Conservation (phyloP, 2,113 vertebrate species). For the Fregetta grallaria region DNA sequence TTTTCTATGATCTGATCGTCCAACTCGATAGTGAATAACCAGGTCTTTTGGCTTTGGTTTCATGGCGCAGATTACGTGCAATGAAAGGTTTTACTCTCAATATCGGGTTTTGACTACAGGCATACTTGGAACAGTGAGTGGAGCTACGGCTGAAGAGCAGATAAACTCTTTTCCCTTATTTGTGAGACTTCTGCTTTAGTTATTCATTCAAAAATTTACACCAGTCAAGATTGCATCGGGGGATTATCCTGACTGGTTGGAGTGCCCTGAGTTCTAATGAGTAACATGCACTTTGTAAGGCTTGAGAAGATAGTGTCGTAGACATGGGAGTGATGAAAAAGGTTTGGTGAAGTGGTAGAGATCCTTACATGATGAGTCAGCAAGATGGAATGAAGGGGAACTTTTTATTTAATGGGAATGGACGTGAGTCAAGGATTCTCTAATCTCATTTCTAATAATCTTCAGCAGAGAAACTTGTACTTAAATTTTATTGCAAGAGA, state of each 20-base stretch:
- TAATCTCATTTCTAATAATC: not conserved
- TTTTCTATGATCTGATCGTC: not conserved
- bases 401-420: not conserved
- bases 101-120: not conserved
- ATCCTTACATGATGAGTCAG: not conserved
- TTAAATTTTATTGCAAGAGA: not conserved
- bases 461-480: not conserved
- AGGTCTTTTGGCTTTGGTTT: not conserved
- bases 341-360: not conserved
- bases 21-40: not conserved
- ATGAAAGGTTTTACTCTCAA: not conserved
- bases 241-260: not conserved
- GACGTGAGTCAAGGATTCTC: not conserved
- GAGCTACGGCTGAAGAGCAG: not conserved
- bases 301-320: not conserved
- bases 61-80: accelerated
- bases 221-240: not conserved
- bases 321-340: not conserved
- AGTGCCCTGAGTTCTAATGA: not conserved
- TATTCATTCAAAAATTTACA: not conserved
- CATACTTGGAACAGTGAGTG: not conserved
- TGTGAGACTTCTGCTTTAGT: not conserved
- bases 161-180: not conserved
- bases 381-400: not conserved
- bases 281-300: not conserved